phyloP scores from a whole-genome alignment of 2,888 invertebrate genomes.

The Folsomia candida region DNA sequence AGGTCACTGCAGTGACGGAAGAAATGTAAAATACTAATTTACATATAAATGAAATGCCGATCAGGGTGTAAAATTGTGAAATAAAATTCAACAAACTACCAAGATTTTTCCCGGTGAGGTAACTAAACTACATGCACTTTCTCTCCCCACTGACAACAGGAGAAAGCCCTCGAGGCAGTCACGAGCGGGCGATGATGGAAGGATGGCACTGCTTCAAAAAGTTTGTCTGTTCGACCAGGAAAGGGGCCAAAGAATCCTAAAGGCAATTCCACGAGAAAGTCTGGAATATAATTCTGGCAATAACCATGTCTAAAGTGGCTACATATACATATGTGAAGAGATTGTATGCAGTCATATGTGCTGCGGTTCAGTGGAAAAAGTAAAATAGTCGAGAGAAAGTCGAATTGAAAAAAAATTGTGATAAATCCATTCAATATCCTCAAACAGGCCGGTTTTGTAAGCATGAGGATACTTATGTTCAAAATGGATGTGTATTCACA shows the following conservation, averaged over 20 bases:
- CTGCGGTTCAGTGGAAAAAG: background rate
- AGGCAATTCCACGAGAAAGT: background rate
- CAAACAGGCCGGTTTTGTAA: background rate
- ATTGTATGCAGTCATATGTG: background rate
- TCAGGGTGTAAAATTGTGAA: background rate
- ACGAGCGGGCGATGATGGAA: background rate
- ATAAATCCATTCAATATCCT: conserved; percentile 12
- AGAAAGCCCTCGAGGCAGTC: too few relatives aligned
- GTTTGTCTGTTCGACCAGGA: background rate
- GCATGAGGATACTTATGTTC: background rate
- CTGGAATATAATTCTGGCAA: background rate
- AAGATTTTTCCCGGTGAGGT: background rate
- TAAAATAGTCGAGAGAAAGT: background rate
- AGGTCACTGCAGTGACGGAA: background rate
- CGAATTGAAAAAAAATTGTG: background rate
- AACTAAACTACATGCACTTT: background rate
- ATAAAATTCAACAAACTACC: background rate
- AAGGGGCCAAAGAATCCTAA: background rate
- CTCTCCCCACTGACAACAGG: too few relatives aligned
- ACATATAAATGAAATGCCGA: background rate
- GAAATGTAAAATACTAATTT: background rate
- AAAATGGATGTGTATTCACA: background rate
- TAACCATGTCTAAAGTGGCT: background rate
- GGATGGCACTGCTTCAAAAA: background rate
- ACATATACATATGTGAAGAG: background rate